Conservation (phyloP, 2,113 vertebrate species). For the Passer montanus region DNA sequence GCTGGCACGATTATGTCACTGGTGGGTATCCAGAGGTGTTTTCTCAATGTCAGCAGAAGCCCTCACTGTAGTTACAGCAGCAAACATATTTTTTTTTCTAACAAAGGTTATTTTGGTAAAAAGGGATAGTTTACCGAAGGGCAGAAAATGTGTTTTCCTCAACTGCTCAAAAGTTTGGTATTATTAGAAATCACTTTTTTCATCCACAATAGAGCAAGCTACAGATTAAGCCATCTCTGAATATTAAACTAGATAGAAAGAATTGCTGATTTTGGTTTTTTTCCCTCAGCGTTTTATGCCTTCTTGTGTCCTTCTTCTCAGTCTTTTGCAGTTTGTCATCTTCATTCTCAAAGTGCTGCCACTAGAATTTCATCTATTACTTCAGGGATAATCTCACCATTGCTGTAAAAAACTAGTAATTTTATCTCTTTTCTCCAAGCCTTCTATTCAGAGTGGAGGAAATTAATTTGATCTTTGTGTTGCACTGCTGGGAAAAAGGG, state of each 20-base stretch:
- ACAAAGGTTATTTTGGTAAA: not conserved
- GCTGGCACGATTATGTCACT: not conserved
- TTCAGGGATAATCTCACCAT: constrained; percentile 40
- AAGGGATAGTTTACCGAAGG: not conserved
- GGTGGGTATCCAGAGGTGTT: not conserved
- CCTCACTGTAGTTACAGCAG: not conserved
- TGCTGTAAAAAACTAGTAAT: constrained; percentile 14
- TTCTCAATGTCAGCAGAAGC: not conserved
- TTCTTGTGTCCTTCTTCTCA: not conserved
- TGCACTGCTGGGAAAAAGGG: not conserved
- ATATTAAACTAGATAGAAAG: not conserved
- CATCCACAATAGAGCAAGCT: not conserved
- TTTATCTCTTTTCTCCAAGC: constrained; percentile 47
- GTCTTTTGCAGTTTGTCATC: constrained; percentile 9
- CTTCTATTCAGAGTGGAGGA: constrained; percentile 22
- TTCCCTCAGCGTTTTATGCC: not conserved
- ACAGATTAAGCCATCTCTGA: not conserved
- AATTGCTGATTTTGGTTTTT: not conserved
- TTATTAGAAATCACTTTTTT: not conserved
- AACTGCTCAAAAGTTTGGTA: not conserved
- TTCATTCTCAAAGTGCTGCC: constrained; percentile 29
- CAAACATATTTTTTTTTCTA: not conserved
- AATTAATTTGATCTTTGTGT: constrained; percentile 32
- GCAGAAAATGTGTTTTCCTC: not conserved
- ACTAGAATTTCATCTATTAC: constrained; percentile 42